These are phyloP conservation scores for Nothobranchius furzeri DNA, from an alignment of 2,113 vertebrate genomes.

Conservation along the genomic window DNA sequence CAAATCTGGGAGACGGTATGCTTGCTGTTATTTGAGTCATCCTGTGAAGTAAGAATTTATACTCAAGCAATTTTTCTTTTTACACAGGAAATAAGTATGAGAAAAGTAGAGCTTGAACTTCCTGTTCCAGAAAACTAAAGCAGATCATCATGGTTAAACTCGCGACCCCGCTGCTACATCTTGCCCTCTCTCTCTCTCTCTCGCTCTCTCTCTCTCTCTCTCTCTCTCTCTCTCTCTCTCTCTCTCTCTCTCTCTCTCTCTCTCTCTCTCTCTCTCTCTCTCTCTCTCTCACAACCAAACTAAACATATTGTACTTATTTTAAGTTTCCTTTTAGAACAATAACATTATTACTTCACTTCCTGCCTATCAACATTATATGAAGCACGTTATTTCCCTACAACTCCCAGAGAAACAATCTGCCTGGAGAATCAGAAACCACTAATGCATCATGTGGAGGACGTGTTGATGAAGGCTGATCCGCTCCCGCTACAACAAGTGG, in stretches of 20 bases:
- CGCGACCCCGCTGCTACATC: not conserved
- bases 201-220: not conserved
- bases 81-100: constrained; percentile 35
- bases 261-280: not conserved
- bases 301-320: not conserved
- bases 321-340: not conserved
- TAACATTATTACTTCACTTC: constrained; percentile 15
- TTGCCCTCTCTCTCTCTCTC: not conserved
- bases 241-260: not conserved
- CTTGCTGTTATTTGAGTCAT: not conserved
- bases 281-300: not conserved
- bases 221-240: not conserved
- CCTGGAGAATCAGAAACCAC: constrained; percentile 16
- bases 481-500: constrained; percentile 35
- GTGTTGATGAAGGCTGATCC: constrained; percentile 30
- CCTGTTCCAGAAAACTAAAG: constrained; percentile 13
- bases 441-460: constrained; percentile 41
- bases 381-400: not conserved
- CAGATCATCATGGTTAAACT: not conserved
- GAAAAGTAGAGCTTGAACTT: constrained; percentile 35
- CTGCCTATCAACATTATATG: not conserved
- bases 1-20: not conserved
- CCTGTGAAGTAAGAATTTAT: constrained; percentile 3
- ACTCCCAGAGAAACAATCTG: constrained; percentile 38
- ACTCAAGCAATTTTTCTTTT: constrained; percentile 2